Conservation (phyloP, 2,113 vertebrate species). For the Sigmodon hispidus region DNA sequence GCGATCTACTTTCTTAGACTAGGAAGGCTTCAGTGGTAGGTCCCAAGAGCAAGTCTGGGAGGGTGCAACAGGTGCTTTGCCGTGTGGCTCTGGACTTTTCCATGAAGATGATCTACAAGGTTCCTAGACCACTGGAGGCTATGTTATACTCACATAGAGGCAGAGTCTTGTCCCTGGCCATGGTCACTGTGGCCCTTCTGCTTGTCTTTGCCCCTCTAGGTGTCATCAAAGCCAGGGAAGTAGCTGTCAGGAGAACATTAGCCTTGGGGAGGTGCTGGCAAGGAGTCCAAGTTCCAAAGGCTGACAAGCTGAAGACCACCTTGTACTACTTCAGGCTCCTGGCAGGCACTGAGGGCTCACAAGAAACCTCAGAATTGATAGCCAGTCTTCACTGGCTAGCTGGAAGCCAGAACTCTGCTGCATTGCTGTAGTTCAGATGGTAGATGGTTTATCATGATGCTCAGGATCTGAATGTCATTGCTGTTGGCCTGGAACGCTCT, state of each 20-base stretch:
- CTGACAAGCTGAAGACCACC: neutral
- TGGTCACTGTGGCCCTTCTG: fast-evolving
- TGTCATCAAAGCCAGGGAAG: neutral
- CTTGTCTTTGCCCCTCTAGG: neutral
- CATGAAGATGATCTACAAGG: neutral
- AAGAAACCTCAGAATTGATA: neutral
- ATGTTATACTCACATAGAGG: fast-evolving
- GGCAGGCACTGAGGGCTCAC: neutral
- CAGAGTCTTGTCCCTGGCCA: neutral
- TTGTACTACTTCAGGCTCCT: neutral
- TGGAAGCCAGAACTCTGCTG: neutral
- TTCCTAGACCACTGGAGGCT: neutral
- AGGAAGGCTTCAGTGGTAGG: neutral
- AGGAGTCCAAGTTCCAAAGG: neutral
- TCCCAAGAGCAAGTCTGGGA: no score
- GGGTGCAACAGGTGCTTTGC: neutral
- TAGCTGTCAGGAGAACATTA: neutral
- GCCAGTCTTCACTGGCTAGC: neutral
- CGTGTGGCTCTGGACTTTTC: no score
- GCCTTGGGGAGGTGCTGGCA: neutral
- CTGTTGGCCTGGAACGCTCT: neutral
- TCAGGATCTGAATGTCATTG: neutral
- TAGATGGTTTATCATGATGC: neutral
- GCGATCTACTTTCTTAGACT: neutral
- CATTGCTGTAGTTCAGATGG: neutral